Evolutionary conservation across 2,888 invertebrate species (phyloP).

Genomic region (Erannis defoliaria): DNA sequence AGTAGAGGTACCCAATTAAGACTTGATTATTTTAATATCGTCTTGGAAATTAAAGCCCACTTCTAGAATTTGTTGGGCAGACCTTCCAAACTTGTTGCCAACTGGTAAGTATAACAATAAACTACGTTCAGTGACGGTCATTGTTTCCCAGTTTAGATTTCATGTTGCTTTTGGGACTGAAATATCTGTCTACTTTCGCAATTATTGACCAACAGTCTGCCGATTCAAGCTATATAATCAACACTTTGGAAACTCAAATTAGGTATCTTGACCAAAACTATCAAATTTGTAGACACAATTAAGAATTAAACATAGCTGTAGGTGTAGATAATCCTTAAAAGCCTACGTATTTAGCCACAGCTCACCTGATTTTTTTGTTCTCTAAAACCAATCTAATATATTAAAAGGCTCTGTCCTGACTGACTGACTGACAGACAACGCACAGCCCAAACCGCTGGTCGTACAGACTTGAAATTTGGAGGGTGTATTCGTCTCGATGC

Average conservation of each 20-base stretch:
- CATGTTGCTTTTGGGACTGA: conserved; percentile 15
- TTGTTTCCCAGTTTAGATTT: conserved; percentile 26
- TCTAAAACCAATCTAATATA: no score
- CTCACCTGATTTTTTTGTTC: no score
- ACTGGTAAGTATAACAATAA: conserved; percentile 16
- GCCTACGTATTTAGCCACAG: no score
- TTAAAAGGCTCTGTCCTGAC: no score
- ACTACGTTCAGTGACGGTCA: conserved; percentile 20
- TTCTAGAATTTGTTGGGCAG: not conserved
- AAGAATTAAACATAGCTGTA: not conserved
- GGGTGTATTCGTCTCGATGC: no score
- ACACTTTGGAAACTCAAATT: not conserved
- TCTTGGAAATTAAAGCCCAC: no score
- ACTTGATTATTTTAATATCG: no score
- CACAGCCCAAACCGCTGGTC: no score
- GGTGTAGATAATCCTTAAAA: not conserved
- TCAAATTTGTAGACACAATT: not conserved
- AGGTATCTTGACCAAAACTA: not conserved
- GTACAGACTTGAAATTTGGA: no score
- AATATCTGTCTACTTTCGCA: conserved; percentile 17
- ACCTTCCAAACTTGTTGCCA: conserved; percentile 22
- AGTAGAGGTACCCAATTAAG: no score
- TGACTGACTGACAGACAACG: no score
- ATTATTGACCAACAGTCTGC: not conserved
- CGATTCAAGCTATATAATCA: not conserved